Evolutionary conservation across 2,888 invertebrate genomes (phyloP), one percentile per base, ranked within the genome.

Genomic region (Tyria jacobaeae): DNA sequence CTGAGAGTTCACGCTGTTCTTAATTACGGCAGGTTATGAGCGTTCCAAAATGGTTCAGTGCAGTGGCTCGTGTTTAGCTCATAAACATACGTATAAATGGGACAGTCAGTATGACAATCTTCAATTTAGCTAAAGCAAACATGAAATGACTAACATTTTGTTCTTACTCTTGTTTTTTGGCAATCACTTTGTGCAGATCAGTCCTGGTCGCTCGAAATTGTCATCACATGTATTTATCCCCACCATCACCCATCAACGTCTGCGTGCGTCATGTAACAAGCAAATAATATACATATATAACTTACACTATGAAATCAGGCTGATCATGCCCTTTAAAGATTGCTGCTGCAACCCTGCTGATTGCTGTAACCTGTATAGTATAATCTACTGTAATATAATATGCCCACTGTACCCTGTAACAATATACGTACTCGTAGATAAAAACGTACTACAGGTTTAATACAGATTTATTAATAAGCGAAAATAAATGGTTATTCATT

Each of bases 11-110:
- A 61, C 17, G 44, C 61, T 56, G 65, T 59, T 66, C 57, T 60
- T 76, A 66, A 75, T 76, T 68, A 71, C 75, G 61, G 44, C 35
- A 56, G 56, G 35, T 70, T 70, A 74, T 48, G 63, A 64, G 56
- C 49, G 49, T 52, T 58, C 65, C 58, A 70, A 70, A 60, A 66
- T 61, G 48, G 52, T 41, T 17, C 10, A 10, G 17, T 10, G 21
- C 21, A 17, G 21, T 12, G 5, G 12, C 21, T 21, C 21, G 10
- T 21, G 21, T 44, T 21, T 44, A 21, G 44, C 44, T 21, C 44
- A 21, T 44, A 44, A 44, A 44, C 21, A 44, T 44, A 21, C 21
- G 21, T 21, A 44, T 44, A 44, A 21, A 44, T 21, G 44, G 10
- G 3, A 21, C 21, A 21, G 3, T 44, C 3, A 21, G 12, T 5